Evolutionary conservation across 2,113 vertebrate genomes (phyloP), one percentile per base, ranked within the genome.

Genomic region (Psilopsiagon aurifrons): DNA sequence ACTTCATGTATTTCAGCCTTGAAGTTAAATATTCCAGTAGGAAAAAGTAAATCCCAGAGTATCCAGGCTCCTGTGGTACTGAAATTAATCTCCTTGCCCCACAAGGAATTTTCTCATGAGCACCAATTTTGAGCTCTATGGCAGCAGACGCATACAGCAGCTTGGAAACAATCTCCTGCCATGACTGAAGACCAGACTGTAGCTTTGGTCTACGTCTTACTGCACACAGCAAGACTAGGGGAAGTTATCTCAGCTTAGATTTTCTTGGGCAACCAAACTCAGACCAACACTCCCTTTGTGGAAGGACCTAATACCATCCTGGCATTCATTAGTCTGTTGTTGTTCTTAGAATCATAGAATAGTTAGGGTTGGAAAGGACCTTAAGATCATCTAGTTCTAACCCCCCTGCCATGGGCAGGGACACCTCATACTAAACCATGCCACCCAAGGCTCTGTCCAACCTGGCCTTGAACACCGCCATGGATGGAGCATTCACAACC

Each of bases 41-140:
- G 84, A 91, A 90, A 86, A 92, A 87, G 29, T 71, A 92, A 93
- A 93, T 80, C 51, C n/a, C 17, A 71, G 51, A 80, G 27, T 44
- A 92, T 43, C 31, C 11, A 81, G 60, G 15, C 18, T 94, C 66
- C 63, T 70, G 57, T 76, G 73, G 44, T 49, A 77, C 19, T 83
- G 88, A 66, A 92, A 91, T 86, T 71, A 83, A 85, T 82, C 57
- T 87, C 13, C 31, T 88, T 83, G 23, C 51, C 33, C 13, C 41
- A 84, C 41, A 33, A 5, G 59, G 47, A 78, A 37, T 71, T 90
- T 90, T 85, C 49, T 79, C 1, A 4, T 60, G 68, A 83, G 66
- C 70, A 73, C 57, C n/a, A 59, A 37, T 57, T 87, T 84, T 70
- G 54, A 75, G 41, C 27, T 92, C n/a, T 74, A 7, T 31, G 27